Percentiles rank a stretch among this genome's conserved stretches.
These are phyloP conservation scores for Lagocephalus sceleratus DNA, from an alignment of 2,797 vertebrate species.

Conservation along the genomic window DNA sequence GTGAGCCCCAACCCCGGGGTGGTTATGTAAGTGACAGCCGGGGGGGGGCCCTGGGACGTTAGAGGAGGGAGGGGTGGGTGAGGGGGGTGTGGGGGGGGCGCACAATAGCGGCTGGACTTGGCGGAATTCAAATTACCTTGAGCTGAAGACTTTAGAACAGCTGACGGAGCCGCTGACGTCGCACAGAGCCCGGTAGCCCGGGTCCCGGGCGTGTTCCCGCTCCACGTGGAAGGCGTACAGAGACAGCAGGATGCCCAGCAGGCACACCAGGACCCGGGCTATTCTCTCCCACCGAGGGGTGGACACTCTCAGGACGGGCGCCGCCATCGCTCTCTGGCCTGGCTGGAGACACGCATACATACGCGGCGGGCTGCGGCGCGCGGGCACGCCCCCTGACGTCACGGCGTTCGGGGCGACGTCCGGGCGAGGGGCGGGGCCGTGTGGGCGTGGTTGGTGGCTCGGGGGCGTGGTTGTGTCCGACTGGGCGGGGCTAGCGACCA, in stretches of 20 bases:
- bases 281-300: constrained; percentile 97
- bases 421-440: too few relatives aligned
- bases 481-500: too few relatives aligned
- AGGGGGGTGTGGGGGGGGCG: too few relatives aligned
- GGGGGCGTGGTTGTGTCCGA: too few relatives aligned
- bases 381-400: constrained; percentile 56
- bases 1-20: background rate
- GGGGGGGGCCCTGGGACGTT: too few relatives aligned
- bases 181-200: constrained; percentile 85
- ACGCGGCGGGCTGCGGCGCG: constrained; percentile 66
- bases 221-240: constrained; percentile 94
- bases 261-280: constrained; percentile 89
- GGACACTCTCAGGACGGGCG: constrained; percentile 98
- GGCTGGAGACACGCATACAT: constrained; percentile 78
- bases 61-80: too few relatives aligned
- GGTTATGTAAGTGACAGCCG: background rate
- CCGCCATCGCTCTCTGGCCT: constrained; percentile 92
- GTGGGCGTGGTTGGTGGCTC: too few relatives aligned
- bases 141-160: constrained; percentile 95
- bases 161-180: constrained; percentile 91
- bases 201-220: constrained; percentile 85
- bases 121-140: constrained; percentile 86
- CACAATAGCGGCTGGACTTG: constrained; percentile 57
- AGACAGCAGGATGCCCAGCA: constrained; percentile 87
- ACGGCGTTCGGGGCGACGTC: constrained; percentile 53